Evolutionary conservation across 1,140 invertebrate genomes (phyloP), one percentile per base, ranked within the genome.

Genomic region (Drosophila watanabei): DNA sequence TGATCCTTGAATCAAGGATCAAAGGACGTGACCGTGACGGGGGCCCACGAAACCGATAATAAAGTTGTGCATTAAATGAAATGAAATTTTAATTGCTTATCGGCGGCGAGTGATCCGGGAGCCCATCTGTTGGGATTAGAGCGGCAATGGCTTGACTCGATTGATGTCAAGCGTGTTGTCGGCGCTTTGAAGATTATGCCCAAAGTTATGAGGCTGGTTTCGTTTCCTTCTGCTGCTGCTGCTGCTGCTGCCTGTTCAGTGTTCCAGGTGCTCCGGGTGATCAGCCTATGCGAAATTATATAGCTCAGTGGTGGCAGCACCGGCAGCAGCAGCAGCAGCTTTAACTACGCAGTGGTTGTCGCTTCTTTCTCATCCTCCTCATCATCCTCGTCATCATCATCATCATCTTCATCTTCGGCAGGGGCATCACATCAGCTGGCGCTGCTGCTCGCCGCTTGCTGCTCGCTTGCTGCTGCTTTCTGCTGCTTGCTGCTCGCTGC

Each of bases 71-170:
- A 82, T 82, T 82, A 78, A 79, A 84, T 85, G 78, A 78, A 79
- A 84, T 85, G 81, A 82, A 82, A 90, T 86, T 89, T 90, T 90
- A 90, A 90, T 90, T 90, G 86, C 79, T 82, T 90, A 86, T 90
- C 82, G 78, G 52, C 69, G 61, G 57, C 48, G 69, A 76, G 78
- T 45, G 80, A 75, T 68, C 78, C 59, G 72, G 70, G 62, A 65
- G 76, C 80, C 62, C 84, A 87, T 88, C 84, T 87, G 84, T 80
- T 78, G 68, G 65, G 78, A 75, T 90, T 90, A 90, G 85, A 88
- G 76, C 65, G 68, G 52, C 37, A 51, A 39, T 54, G 48, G 56
- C 18, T 46, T 66, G 59, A 62, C 76, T 85, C 81, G 86, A 89
- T 89, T 89, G 86, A 89, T 89, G 86, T 89, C 86, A 90, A 90